Evolutionary conservation across 2,113 vertebrate genomes (phyloP).

Genomic region (Philantomba maxwellii): DNA sequence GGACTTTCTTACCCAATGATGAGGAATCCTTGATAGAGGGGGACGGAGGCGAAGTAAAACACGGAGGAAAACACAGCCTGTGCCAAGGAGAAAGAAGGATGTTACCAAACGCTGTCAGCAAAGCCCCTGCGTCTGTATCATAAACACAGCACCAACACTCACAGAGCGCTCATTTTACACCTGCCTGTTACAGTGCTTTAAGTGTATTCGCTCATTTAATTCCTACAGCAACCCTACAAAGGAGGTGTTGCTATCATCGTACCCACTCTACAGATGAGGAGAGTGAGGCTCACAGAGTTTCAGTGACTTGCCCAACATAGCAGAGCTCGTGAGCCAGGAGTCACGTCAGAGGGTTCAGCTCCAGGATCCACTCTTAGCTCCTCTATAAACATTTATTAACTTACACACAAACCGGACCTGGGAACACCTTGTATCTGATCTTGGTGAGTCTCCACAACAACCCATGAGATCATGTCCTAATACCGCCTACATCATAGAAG

Average conservation of each 20-base stretch:
- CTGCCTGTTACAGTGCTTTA: rapidly evolving
- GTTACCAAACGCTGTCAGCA: neutral
- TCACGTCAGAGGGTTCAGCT: rapidly evolving
- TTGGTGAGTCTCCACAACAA: neutral
- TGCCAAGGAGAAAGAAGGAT: neutral
- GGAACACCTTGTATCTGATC: neutral
- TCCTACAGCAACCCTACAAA: neutral
- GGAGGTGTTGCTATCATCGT: rapidly evolving
- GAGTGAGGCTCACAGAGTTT: neutral
- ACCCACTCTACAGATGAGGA: neutral
- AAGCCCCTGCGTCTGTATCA: rapidly evolving
- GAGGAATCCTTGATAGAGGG: slow-evolving; percentile 97
- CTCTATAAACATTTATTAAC: neutral
- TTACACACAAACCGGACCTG: rapidly evolving
- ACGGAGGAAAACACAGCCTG: slow-evolving; percentile 97
- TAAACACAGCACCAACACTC: rapidly evolving
- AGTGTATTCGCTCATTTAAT: too few species aligned
- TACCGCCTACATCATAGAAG: neutral
- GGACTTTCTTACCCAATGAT: slow-evolving; percentile 90
- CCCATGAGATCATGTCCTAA: rapidly evolving
- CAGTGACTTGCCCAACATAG: neutral
- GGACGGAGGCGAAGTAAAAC: slow-evolving; percentile 96
- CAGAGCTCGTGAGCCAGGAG: neutral
- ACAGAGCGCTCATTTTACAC: rapidly evolving
- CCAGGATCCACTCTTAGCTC: neutral